phyloP scores from a whole-genome alignment of 1,140 invertebrate species.

The Tachypleus tridentatus region DNA sequence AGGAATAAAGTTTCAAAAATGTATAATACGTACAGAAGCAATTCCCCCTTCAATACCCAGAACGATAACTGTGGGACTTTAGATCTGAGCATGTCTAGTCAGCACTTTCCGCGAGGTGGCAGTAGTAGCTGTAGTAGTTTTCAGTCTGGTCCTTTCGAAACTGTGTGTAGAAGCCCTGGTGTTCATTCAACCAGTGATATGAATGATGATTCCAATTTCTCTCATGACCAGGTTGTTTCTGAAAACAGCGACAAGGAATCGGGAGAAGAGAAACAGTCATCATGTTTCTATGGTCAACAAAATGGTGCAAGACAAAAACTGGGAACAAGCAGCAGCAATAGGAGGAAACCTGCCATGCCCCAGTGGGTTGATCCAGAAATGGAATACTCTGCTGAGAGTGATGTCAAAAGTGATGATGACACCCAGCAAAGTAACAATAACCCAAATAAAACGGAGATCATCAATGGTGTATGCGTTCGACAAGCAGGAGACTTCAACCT shows the following conservation, averaged over 20 bases:
- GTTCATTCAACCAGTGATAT: constrained; percentile 17
- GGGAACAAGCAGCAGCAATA: constrained; percentile 28
- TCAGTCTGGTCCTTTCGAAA: too few relatives aligned
- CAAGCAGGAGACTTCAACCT: constrained; percentile 35
- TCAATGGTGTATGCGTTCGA: constrained; percentile 86
- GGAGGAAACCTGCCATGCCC: constrained; percentile 85
- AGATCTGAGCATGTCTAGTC: constrained; percentile 58
- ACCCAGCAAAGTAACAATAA: constrained; percentile 15
- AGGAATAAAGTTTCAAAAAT: too few relatives aligned
- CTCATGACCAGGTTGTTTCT: constrained; percentile 8
- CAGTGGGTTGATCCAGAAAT: constrained; percentile 94
- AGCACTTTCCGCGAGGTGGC: constrained; percentile 5
- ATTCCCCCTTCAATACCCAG: constrained; percentile 12
- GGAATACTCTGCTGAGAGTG: constrained; percentile 45
- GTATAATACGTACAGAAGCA: neutral
- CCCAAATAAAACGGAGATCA: constrained; percentile 42
- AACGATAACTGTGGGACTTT: constrained; percentile 31
- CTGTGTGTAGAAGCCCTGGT: too few relatives aligned
- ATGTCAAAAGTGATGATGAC: constrained; percentile 19
- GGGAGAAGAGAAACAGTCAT: constrained; percentile 3
- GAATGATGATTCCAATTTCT: constrained; percentile 17
- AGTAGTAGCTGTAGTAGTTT: too few relatives aligned
- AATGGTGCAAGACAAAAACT: too few relatives aligned
- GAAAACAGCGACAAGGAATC: constrained; percentile 13
- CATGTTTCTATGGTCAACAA: neutral